Evolutionary conservation across 2,888 invertebrate species (phyloP).

Genomic region (Lymantria monacha): DNA sequence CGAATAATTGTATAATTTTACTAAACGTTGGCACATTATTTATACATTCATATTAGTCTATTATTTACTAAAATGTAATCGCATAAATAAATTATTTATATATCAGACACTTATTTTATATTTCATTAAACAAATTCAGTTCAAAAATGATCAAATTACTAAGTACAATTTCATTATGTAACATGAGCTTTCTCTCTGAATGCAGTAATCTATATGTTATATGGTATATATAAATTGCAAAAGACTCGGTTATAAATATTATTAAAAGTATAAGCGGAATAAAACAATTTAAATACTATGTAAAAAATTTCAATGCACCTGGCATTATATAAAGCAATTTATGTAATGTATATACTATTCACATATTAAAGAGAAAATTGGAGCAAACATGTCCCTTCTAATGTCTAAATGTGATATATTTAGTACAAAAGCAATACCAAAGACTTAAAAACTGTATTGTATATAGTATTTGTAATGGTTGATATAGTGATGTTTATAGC

Average conservation of each 20-base stretch:
- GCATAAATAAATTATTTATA: constrained; percentile 32
- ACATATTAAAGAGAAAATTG: constrained; percentile 61
- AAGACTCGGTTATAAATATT: constrained; percentile 39
- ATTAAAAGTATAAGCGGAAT: constrained; percentile 54
- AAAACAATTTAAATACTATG: constrained; percentile 60
- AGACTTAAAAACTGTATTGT: constrained; percentile 29
- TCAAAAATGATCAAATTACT: constrained; percentile 36
- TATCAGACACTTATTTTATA: constrained; percentile 27
- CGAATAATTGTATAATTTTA: constrained; percentile 47
- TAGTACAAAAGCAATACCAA: constrained; percentile 50
- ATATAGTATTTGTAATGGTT: constrained; percentile 27
- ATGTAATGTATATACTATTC: constrained; percentile 57
- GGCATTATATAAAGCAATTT: constrained; percentile 56
- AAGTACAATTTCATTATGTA: constrained; percentile 63
- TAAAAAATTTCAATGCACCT: constrained; percentile 70
- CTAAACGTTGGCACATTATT: constrained; percentile 67
- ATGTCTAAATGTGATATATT: constrained; percentile 57
- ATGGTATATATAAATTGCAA: constrained; percentile 37
- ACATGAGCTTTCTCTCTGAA: constrained; percentile 54
- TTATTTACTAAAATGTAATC: constrained; percentile 37
- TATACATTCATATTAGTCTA: constrained; percentile 49
- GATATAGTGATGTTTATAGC: constrained; percentile 28
- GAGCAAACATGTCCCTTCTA: constrained; percentile 54
- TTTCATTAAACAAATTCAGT: constrained; percentile 37
- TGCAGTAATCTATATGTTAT: constrained; percentile 28